Percentiles rank a stretch among this genome's conserved stretches.
These are phyloP conservation scores for Campylorhamphus procurvoides DNA, from an alignment of 2,113 vertebrate genomes.

Conservation along the genomic window DNA sequence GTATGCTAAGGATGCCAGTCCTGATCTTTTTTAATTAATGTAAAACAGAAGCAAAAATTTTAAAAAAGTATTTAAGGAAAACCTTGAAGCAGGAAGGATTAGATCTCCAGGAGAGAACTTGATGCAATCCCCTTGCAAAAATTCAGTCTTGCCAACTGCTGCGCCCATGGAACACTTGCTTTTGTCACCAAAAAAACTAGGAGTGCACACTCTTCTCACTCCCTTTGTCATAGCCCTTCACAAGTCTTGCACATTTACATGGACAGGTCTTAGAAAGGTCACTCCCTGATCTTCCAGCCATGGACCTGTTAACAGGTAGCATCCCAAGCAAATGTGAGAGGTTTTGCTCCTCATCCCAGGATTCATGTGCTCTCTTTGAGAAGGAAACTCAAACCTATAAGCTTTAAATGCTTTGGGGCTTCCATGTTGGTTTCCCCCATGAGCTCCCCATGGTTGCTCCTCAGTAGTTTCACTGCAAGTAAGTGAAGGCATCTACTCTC, in stretches of 20 bases:
- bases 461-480: no score
- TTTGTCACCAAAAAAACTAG: not conserved
- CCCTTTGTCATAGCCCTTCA: not conserved
- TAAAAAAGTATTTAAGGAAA: not conserved
- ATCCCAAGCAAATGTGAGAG: not conserved
- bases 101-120: not conserved
- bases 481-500: rapidly evolving
- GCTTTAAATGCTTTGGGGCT: not conserved
- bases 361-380: not conserved
- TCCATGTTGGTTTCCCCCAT: not conserved
- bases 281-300: not conserved
- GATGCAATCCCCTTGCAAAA: not conserved
- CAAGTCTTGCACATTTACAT: not conserved
- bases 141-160: not conserved
- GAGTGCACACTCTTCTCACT: not conserved
- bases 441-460: not conserved
- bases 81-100: not conserved
- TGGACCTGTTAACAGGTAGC: not conserved
- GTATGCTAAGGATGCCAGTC: not conserved
- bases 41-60: not conserved
- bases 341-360: not conserved
- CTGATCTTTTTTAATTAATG: not conserved
- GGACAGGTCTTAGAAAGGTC: not conserved
- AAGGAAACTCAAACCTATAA: not conserved
- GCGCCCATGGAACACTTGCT: not conserved